phyloP scores from a whole-genome alignment of 2,797 vertebrate species.

The Platyrinchus mystaceus region DNA sequence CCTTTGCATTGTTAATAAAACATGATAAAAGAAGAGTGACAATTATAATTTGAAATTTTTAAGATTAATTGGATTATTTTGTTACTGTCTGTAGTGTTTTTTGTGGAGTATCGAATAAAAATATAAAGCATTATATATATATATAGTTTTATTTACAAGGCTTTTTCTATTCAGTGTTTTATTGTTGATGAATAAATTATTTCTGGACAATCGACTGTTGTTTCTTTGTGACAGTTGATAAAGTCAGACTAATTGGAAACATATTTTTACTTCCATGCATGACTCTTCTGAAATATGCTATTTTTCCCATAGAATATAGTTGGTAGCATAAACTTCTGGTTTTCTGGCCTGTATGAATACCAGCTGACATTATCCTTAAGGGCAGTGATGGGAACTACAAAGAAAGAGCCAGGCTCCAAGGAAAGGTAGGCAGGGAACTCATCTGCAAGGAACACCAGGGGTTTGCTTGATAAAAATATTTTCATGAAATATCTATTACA shows the following conservation, averaged over 20 bases:
- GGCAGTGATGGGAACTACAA: neutral
- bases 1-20: constrained; percentile 65
- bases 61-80: constrained; percentile 81
- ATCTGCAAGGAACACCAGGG: neutral
- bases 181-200: constrained; percentile 80
- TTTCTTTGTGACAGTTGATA: constrained; percentile 68
- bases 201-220: constrained; percentile 73
- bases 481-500: neutral
- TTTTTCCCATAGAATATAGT: neutral
- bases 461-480: neutral
- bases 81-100: constrained; percentile 82
- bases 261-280: neutral
- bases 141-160: constrained; percentile 83
- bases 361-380: neutral
- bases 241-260: neutral
- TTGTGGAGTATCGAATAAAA: constrained; percentile 78
- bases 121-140: constrained; percentile 81
- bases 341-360: neutral
- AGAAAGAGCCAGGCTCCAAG: neutral
- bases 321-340: neutral
- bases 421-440: neutral
- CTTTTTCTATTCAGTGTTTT: constrained; percentile 79
- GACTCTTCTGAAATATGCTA: neutral
- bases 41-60: constrained; percentile 74
- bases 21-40: constrained; percentile 62